These are phyloP conservation scores for Hyperoplus lanceolatus DNA, from an alignment of 2,797 vertebrate species.

Conservation along the genomic window DNA sequence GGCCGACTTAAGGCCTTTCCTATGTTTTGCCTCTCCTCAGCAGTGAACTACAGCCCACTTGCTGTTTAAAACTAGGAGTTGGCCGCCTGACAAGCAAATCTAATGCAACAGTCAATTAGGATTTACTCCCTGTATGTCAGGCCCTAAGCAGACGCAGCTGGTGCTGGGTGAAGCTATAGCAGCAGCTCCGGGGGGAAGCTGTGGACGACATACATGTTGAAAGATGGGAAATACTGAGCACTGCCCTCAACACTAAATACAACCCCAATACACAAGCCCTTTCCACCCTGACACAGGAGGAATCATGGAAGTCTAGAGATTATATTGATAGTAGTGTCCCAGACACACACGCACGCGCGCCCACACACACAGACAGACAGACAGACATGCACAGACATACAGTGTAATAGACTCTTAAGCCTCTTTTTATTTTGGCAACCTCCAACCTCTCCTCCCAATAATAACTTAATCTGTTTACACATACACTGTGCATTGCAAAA, in stretches of 20 bases:
- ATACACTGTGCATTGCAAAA: not conserved
- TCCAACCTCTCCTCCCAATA: not conserved
- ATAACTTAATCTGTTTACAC: not conserved
- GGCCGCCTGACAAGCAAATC: constrained; percentile 67
- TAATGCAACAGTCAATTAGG: constrained; percentile 73
- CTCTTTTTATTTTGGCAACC: too few relatives aligned
- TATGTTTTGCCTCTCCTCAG: constrained; percentile 7
- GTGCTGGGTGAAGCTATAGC: constrained; percentile 40
- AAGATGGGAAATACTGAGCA: constrained; percentile 55
- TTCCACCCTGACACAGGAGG: constrained; percentile 20
- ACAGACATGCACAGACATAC: not conserved
- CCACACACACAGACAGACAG: not conserved
- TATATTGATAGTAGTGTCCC: constrained; percentile 5
- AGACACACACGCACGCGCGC: not conserved
- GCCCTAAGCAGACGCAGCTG: constrained; percentile 72
- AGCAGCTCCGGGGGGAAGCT: constrained; percentile 56
- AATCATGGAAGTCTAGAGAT: constrained; percentile 8
- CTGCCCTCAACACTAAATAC: constrained; percentile 47
- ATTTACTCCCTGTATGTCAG: constrained; percentile 59
- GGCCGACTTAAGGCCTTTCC: constrained; percentile 49
- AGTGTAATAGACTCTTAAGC: too few relatives aligned
- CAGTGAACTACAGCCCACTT: constrained; percentile 5
- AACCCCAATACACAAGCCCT: constrained; percentile 39
- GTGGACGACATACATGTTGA: constrained; percentile 53
- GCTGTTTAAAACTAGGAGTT: constrained; percentile 47